phyloP scores from a whole-genome alignment of 1,140 invertebrate genomes.

The Anoplolepis gracilipes region DNA sequence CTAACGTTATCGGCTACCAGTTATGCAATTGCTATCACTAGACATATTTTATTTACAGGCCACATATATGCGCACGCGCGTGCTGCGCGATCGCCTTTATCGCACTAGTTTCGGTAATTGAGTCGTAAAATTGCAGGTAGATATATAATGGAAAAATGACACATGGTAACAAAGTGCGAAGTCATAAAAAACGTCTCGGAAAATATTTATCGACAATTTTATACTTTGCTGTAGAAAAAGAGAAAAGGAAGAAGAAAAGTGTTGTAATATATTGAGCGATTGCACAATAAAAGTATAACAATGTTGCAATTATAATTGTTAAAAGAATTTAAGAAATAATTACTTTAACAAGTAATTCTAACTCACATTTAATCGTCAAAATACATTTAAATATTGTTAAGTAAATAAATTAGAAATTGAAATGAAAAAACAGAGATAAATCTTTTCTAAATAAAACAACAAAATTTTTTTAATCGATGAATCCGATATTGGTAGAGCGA shows the following conservation, averaged over 20 bases:
- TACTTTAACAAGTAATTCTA: not conserved
- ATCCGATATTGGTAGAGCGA: not conserved
- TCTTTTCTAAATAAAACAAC: not conserved
- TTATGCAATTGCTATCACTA: conserved; percentile 34
- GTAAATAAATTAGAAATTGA: not conserved
- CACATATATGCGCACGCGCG: not conserved
- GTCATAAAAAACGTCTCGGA: conserved; percentile 20
- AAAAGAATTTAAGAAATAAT: not conserved
- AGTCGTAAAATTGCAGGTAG: conserved; percentile 5
- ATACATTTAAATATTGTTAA: not conserved
- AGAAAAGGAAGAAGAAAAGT: too few species aligned
- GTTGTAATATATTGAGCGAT: not conserved
- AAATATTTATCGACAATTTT: conserved; percentile 1
- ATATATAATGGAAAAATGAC: conserved; percentile 17
- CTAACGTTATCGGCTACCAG: conserved; percentile 43
- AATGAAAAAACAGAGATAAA: not conserved
- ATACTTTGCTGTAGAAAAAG: not conserved
- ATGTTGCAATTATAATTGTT: not conserved
- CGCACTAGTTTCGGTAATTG: conserved; percentile 15
- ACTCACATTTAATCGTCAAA: not conserved
- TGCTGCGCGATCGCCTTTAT: not conserved
- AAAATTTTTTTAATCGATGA: not conserved
- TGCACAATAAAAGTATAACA: not conserved
- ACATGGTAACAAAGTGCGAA: conserved; percentile 6
- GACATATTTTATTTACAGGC: conserved; percentile 9